Evolutionary conservation across 2,888 invertebrate genomes (phyloP), one percentile per base, ranked within the genome.

Genomic region (Caenorhabditis parvicauda): DNA sequence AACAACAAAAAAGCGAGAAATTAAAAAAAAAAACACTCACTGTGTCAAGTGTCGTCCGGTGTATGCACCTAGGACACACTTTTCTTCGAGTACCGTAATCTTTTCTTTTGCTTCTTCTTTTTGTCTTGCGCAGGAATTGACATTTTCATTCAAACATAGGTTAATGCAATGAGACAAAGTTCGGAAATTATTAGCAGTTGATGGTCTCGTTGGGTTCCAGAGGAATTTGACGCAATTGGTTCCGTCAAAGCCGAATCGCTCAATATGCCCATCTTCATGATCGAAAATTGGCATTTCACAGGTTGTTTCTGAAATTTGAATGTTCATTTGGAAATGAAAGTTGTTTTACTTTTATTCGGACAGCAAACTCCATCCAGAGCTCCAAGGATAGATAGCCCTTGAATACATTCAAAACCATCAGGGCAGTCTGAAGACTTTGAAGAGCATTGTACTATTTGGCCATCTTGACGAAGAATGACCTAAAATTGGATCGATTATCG

Each of bases 241-340:
- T 9, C 75, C 76, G 47, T 76, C 67, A 57, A 73, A 76, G 24
- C 61, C 72, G 73, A 74, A 76, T 32, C 76, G 43, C 7, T 54
- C 46, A 17, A 76, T 51, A 51, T 62, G 66, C 25, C 76, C 76
- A 17, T 62, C 56, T 4, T 67, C 62, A 35, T 72, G 70, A 38
- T 70, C 70, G 57, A 67, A 67, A 12, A 70, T 69, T 12, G 67
- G 65, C 27, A 68, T 64, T 1, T 35, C 12, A 35, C 75, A 75
- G 0, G 74, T 65, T 43, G 61, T 60, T 39, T 50, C 75, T 75
- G 54, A 48, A 68, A 61, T 38, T 22, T 35, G 5, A 3, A 17
- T 50, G 17, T 1, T 22, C 9, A 14, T 41, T 41, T 41, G 9
- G 9, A 41, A 41, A n/a, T n/a, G n/a, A 12, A 32, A 32, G 9